Conservation (phyloP, 2,113 vertebrate genomes). For the Hucho hucho region DNA sequence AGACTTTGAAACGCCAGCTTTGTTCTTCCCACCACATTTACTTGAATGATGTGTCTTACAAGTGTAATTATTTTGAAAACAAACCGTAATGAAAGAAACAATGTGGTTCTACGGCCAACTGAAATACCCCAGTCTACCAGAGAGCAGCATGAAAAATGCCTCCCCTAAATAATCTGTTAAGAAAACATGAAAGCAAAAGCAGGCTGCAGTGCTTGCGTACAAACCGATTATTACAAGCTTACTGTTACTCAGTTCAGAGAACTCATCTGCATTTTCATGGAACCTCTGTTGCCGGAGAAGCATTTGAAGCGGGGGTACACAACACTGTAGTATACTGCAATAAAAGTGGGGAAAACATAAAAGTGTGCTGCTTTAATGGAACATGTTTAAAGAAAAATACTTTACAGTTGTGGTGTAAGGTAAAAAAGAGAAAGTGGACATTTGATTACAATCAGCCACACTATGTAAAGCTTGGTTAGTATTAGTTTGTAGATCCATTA, state of each 20-base stretch:
- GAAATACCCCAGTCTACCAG: neutral
- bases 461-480: too few species aligned
- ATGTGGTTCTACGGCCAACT: neutral
- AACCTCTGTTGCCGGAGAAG: neutral
- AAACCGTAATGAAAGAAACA: neutral
- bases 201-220: neutral
- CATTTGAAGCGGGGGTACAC: neutral
- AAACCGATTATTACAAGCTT: neutral
- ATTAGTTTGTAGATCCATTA: too few species aligned
- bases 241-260: neutral
- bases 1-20: neutral
- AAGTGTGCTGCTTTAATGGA: too few species aligned
- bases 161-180: neutral
- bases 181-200: constrained; percentile 6
- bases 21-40: neutral
- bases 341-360: neutral
- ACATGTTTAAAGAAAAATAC: too few species aligned
- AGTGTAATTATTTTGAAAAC: constrained; percentile 6
- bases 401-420: neutral
- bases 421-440: too few species aligned
- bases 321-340: neutral
- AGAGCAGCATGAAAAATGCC: constrained; percentile 1
- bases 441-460: too few species aligned
- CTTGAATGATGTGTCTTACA: neutral
- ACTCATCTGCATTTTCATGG: neutral